Conservation (phyloP, 2,797 vertebrate genomes). For the Euphonia xanthogaster region DNA sequence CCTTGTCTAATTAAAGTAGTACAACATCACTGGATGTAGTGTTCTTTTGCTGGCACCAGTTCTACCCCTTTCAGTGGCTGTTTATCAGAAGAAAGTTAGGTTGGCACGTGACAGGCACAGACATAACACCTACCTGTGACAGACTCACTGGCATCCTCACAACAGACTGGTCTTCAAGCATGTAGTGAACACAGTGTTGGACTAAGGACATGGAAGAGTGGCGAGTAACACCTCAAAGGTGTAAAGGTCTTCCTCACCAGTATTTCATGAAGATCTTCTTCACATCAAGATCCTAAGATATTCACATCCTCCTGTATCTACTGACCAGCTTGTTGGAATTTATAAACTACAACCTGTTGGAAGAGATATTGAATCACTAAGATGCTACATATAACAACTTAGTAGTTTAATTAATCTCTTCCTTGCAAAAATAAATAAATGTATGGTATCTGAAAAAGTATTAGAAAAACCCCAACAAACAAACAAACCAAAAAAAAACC, state of each 20-base stretch:
- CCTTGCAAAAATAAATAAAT: neutral
- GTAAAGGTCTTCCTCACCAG: neutral
- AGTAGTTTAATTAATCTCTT: neutral
- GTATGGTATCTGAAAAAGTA: neutral
- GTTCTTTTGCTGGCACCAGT: neutral
- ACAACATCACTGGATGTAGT: neutral
- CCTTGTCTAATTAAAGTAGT: neutral
- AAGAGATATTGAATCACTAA: neutral
- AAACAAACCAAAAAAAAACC: accelerated
- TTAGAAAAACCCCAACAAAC: neutral
- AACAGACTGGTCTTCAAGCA: neutral
- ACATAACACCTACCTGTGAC: neutral
- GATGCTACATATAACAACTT: neutral
- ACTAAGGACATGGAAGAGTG: neutral
- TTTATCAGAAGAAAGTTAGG: neutral
- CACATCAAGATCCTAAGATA: neutral
- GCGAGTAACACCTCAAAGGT: neutral
- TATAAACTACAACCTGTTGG: neutral
- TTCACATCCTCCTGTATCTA: neutral
- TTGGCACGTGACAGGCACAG: neutral
- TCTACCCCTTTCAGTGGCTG: neutral
- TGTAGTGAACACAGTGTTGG: neutral
- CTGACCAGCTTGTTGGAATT: neutral
- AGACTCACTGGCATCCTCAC: neutral
- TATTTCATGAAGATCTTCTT: neutral